Base-by-base conservation (phyloP, 2,113 vertebrate species). In the Condylura cristata region DNA sequence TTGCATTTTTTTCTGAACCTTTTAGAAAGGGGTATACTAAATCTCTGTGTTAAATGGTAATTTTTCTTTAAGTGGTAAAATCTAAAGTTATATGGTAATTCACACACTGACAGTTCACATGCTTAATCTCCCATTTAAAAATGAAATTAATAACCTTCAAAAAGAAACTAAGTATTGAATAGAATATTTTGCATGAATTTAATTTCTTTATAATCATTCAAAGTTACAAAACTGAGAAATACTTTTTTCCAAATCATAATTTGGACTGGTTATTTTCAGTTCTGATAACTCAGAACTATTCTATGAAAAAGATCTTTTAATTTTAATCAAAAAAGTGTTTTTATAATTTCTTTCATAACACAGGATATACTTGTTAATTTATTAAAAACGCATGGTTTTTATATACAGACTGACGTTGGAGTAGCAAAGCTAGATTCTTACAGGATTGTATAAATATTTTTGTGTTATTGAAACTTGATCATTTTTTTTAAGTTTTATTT, bases 281-380 rank as follows among this genome's bases (percentile, higher is more conserved):
- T 91, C 34, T 85, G 37, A 65, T 5, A 86, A 61, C 46, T 85
- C 48, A 63, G 7, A 86, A 18, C 72, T 65, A 83, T 41, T 86
- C 53, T 86, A 41, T 74, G 14, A 58, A 72, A 72, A 20, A 53
- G 60, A 3, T 56, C 32, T 92, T 92, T 89, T 86, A n/a, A 41
- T 79, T 95, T 93, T 53, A 87, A 92, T 60, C 28, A 89, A 22
- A 78, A 91, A 91, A 82, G 13, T 61, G 71, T 63, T 60, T 70
- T 60, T 74, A 32, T 88, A 81, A 72, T 89, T 88, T 96, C 14
- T 26, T 88, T 87, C 1, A 28, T 28, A 75, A 65, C 24, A 82
- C 2, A 66, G 44, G 46, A 20, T 74, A 18, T 16, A 44, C 56
- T 20, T 48, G 4, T 87, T 90, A 68, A 39, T 82, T 26, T 74